Evolutionary conservation across 2,797 vertebrate species (phyloP), one percentile per base, ranked within the genome.

Genomic region (Chelonia mydas): DNA sequence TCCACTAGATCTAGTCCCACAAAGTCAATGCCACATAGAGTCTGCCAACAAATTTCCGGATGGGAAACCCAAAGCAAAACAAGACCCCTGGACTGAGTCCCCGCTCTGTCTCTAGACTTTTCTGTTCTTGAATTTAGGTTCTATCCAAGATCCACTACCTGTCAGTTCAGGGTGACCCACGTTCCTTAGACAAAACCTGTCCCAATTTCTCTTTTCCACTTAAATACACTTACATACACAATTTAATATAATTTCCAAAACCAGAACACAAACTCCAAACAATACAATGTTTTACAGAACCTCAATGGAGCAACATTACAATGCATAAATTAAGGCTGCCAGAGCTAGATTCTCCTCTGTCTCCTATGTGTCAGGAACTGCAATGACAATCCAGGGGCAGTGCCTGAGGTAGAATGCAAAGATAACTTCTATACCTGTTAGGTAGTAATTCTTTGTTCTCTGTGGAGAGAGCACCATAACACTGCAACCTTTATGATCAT

Each of bases 401-500:
- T 74, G 59, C 5, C 13, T 45, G 31, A 93, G 53, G 54, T 65
- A 90, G 84, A 47, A 51, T 47, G 54, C 82, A 78, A 10, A 3
- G 9, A 0, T 74, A 88, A 88, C 57, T 90, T 82, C 91, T 17
- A 4, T 12, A 19, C 54, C 80, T 92, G 86, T 57, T 86, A 21
- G 0, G 7, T n/a, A 81, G 47, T 33, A 55, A 86, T 93, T 49
- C 27, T 96, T 49, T 78, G 41, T 86, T 88, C 51, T 41, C 51
- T 78, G 0, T 68, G 41, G 54, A 11, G 78, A 86, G 57, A 89
- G 37, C 84, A 72, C 27, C 41, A 5, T 33, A 65, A 82, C 84
- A 61, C 87, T 93, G 84, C 84, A 47, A 37, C 80, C 54, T 86
- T 81, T 51, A 19, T 33, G 84, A 76, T 83, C 74, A 84, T 96